phyloP scores from a whole-genome alignment of 1,140 invertebrate species.

The Tyrophagus putrescentiae region DNA sequence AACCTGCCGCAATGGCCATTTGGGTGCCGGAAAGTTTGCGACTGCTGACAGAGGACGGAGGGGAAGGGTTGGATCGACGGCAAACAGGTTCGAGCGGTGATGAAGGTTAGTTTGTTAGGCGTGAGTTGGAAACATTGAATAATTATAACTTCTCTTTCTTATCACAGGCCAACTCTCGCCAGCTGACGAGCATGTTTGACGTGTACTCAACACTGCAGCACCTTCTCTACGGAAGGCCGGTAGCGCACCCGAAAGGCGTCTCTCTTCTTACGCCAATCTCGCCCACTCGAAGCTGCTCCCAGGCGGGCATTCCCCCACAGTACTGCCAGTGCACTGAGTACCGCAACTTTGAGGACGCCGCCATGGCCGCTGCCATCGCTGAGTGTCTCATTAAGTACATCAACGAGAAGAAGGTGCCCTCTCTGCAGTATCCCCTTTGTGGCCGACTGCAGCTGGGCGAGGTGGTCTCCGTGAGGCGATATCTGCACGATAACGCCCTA shows the following conservation, averaged over 20 bases:
- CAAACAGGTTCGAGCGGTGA: background rate
- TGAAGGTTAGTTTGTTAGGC: background rate
- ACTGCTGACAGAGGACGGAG: no score
- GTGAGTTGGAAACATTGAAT: background rate
- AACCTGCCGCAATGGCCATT: no score
- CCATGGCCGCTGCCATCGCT: no score
- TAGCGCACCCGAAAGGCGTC: background rate
- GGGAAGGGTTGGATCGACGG: background rate
- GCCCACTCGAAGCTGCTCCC: background rate
- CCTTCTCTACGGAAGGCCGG: background rate
- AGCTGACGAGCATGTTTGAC: background rate
- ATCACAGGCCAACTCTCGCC: background rate
- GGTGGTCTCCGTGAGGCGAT: no score
- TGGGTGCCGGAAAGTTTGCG: no score
- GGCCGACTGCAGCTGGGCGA: no score
- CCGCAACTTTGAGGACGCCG: no score
- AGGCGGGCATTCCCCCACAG: background rate
- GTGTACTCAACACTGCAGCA: background rate
- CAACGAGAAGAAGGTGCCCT: no score
- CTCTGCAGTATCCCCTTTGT: no score
- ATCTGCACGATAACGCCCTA: no score
- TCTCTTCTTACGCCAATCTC: background rate
- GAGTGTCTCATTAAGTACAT: no score
- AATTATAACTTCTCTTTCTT: no score
- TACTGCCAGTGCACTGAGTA: background rate